phyloP scores from a whole-genome alignment of 2,797 vertebrate genomes.

The Periparus ater region DNA sequence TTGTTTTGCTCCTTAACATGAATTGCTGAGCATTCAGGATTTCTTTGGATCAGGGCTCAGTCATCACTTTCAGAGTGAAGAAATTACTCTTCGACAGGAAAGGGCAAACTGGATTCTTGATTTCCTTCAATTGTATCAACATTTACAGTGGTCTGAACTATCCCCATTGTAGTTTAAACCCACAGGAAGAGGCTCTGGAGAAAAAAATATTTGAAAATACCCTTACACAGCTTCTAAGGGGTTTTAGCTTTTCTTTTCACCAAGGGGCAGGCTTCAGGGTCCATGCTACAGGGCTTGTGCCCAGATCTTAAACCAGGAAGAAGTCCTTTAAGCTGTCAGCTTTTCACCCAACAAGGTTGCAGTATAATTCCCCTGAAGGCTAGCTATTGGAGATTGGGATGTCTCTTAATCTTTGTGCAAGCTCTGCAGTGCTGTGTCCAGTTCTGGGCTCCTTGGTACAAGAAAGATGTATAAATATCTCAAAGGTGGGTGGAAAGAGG shows the following conservation, averaged over 20 bases:
- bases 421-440: background rate
- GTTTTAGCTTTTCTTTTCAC: background rate
- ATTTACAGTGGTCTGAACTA: background rate
- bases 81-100: conserved; percentile 46
- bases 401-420: background rate
- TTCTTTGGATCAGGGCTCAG: conserved; percentile 24
- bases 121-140: conserved; percentile 50
- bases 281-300: background rate
- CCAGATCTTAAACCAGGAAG: background rate
- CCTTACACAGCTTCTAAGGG: background rate
- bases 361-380: background rate
- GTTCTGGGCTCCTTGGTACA: background rate
- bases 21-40: background rate
- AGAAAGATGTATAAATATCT: background rate
- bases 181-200: conserved; percentile 15
- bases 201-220: background rate
- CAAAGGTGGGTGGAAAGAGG: background rate
- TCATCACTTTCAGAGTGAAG: conserved; percentile 32
- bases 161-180: conserved; percentile 17
- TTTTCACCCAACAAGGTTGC: background rate
- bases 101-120: conserved; percentile 9
- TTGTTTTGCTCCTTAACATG: conserved; percentile 22
- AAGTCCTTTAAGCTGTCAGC: background rate
- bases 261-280: background rate
- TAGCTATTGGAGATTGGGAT: background rate